Percentiles rank a stretch among this genome's conserved stretches.
These are phyloP conservation scores for Philopotamus ludificatus DNA, from an alignment of 1,140 invertebrate genomes.

Conservation along the genomic window DNA sequence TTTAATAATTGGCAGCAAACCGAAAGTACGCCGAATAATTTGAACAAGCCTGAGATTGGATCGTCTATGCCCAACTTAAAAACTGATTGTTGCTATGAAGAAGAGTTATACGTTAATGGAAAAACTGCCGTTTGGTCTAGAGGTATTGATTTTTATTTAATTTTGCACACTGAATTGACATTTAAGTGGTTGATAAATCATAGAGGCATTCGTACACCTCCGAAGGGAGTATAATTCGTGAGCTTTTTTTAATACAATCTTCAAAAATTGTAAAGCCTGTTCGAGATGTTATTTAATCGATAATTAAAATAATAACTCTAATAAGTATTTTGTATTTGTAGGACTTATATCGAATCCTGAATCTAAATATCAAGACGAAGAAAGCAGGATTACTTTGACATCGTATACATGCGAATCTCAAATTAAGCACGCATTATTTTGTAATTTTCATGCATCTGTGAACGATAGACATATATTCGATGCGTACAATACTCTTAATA, in stretches of 20 bases:
- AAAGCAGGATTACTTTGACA: constrained; percentile 59
- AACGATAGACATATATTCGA: constrained; percentile 57
- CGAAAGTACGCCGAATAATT: constrained; percentile 21
- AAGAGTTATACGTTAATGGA: constrained; percentile 86
- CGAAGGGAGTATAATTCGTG: too few relatives aligned
- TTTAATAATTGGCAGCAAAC: constrained; percentile 39
- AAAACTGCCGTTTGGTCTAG: constrained; percentile 80
- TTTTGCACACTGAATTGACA: too few relatives aligned
- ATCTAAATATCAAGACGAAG: constrained; percentile 49
- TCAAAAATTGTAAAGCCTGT: too few relatives aligned
- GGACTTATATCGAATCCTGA: constrained; percentile 52
- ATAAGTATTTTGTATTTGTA: constrained; percentile 39
- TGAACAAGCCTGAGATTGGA: constrained; percentile 25
- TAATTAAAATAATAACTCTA: not conserved
- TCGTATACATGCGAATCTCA: constrained; percentile 79
- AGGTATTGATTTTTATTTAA: too few relatives aligned
- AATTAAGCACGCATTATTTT: constrained; percentile 81
- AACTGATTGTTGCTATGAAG: constrained; percentile 63
- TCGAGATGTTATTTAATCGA: not conserved
- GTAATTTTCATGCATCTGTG: constrained; percentile 65
- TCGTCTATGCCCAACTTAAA: constrained; percentile 46
- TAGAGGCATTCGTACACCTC: too few relatives aligned
- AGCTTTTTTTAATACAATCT: too few relatives aligned
- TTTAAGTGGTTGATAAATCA: too few relatives aligned
- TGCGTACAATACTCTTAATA: constrained; percentile 52